Evolutionary conservation across 2,113 vertebrate genomes (phyloP).

Genomic region (Pterocles gutturalis): DNA sequence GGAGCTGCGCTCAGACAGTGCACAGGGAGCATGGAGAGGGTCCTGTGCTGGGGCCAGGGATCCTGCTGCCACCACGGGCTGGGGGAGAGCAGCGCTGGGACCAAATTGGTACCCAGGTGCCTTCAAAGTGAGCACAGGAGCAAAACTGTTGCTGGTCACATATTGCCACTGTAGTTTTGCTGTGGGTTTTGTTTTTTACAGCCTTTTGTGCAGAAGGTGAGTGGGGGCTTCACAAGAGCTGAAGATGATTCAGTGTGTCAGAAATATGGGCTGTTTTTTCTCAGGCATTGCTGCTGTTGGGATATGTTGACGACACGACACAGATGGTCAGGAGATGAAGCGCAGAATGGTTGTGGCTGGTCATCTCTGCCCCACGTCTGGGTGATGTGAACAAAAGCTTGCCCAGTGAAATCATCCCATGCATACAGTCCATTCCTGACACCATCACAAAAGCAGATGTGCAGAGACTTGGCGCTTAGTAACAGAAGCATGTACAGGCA

Average conservation of each 20-base stretch:
- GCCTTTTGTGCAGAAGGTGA: not conserved
- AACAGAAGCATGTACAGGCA: not conserved
- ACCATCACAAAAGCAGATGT: not conserved
- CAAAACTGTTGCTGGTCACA: not conserved
- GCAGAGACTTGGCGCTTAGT: not conserved
- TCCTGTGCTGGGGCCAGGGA: not conserved
- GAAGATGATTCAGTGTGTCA: constrained; percentile 3
- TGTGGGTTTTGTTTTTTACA: not conserved
- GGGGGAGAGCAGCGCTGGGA: not conserved
- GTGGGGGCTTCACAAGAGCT: accelerated
- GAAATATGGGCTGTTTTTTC: not conserved
- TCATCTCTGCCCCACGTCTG: not conserved
- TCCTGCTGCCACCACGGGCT: accelerated
- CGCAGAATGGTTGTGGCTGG: not conserved
- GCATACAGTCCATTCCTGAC: not conserved
- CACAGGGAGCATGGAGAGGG: accelerated
- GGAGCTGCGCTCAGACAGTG: not conserved
- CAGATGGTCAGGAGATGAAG: not conserved
- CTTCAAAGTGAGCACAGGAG: not conserved
- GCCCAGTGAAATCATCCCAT: accelerated
- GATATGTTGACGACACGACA: not conserved
- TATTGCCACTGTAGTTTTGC: accelerated
- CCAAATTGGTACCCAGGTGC: accelerated
- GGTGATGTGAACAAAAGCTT: not conserved
- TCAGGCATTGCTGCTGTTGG: not conserved